phyloP scores from a whole-genome alignment of 2,113 vertebrate genomes.

The Oriolus oriolus region DNA sequence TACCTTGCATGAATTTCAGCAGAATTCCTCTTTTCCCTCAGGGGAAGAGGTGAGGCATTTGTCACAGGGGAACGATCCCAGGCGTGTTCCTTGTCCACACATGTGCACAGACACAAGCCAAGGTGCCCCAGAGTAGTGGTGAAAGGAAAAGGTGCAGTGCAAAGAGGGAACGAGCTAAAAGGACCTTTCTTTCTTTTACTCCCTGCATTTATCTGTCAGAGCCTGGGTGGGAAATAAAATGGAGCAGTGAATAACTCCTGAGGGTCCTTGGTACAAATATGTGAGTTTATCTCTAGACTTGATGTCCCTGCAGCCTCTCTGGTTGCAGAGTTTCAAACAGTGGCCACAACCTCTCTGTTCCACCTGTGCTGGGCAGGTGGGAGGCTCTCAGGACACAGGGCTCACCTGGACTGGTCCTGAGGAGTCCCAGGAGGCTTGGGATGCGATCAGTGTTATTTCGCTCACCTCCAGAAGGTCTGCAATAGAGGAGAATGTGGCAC shows the following conservation, averaged over 20 bases:
- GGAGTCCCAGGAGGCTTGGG: no score
- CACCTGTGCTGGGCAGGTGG: neutral
- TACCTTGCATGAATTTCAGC: neutral
- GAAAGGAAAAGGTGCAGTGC: neutral
- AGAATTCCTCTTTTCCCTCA: neutral
- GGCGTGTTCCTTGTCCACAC: neutral
- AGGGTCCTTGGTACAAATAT: neutral
- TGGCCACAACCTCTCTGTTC: neutral
- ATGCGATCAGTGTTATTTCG: neutral
- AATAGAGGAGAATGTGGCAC: fast-evolving
- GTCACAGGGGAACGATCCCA: neutral
- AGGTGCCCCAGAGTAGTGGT: no score
- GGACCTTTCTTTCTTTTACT: neutral
- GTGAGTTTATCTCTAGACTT: neutral
- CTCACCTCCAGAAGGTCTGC: neutral
- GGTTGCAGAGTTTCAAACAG: neutral
- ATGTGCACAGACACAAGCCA: neutral
- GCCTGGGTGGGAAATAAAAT: neutral
- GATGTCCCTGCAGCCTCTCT: fast-evolving
- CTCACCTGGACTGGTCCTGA: neutral
- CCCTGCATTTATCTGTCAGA: neutral
- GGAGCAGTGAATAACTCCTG: neutral
- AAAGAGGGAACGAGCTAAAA: neutral
- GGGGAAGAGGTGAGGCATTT: neutral
- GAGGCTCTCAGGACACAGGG: neutral